Percentiles rank a stretch among this genome's conserved stretches.
phyloP scores from a whole-genome alignment of 2,888 invertebrate genomes.

The Dicyrtoma fusca region DNA sequence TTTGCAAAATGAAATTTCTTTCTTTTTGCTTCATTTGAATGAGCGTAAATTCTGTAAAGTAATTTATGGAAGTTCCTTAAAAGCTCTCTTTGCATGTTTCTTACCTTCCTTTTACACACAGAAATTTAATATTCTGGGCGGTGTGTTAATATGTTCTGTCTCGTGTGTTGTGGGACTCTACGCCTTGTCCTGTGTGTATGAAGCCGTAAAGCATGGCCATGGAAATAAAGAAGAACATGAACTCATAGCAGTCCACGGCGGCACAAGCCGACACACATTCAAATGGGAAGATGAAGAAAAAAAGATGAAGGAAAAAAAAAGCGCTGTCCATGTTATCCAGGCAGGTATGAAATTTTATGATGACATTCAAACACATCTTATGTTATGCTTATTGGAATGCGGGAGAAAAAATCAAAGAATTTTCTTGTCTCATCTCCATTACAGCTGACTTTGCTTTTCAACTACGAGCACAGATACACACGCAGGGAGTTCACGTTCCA shows the following conservation, averaged over 20 bases:
- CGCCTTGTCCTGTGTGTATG: background rate
- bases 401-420: constrained; percentile 17
- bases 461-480: background rate
- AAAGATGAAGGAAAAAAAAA: background rate
- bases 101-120: too few species aligned
- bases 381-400: constrained; percentile 20
- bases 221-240: background rate
- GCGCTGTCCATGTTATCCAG: background rate
- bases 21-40: too few species aligned
- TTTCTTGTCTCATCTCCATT: constrained; percentile 1
- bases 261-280: constrained; percentile 12
- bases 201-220: too few species aligned
- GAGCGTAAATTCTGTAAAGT: background rate
- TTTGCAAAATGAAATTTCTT: too few species aligned
- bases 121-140: too few species aligned
- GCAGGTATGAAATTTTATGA: constrained; percentile 27
- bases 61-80: too few species aligned
- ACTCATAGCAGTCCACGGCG: background rate
- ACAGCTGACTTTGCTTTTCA: background rate
- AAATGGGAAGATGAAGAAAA: background rate
- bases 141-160: too few species aligned
- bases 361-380: constrained; percentile 21
- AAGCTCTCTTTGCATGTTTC: too few species aligned
- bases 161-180: too few species aligned
- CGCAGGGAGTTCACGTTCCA: background rate